Evolutionary conservation across 2,113 vertebrate species (phyloP).

Genomic region (Lipotes vexillifer): DNA sequence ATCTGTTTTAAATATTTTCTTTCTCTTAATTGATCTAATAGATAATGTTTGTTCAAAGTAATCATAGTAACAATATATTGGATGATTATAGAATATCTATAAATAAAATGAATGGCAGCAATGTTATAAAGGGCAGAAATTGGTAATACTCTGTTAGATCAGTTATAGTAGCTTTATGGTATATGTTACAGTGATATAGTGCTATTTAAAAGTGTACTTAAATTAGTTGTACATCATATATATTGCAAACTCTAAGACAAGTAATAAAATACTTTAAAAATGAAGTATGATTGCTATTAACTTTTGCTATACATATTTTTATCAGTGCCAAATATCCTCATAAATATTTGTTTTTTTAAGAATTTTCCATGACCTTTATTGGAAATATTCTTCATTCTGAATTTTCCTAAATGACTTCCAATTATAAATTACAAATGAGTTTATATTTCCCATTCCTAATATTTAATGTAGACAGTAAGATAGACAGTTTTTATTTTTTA

Average conservation of each 20-base stretch:
- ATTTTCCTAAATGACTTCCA: neutral
- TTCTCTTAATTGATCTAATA: neutral
- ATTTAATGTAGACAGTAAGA: neutral
- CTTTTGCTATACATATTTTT: neutral
- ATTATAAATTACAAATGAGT: neutral
- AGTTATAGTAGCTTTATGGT: neutral
- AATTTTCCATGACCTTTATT: neutral
- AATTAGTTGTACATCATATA: neutral
- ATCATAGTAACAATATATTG: neutral
- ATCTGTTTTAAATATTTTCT: too few relatives aligned
- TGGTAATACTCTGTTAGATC: neutral
- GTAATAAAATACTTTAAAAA: neutral
- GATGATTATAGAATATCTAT: neutral
- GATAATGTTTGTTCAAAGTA: neutral
- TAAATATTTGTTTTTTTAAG: neutral
- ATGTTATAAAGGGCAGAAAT: neutral
- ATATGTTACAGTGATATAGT: neutral
- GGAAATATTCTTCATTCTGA: neutral
- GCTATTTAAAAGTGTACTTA: neutral
- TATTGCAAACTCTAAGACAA: neutral
- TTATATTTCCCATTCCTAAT: neutral
- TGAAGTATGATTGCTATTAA: neutral
- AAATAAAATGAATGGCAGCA: neutral
- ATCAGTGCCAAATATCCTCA: neutral
- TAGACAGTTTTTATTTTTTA: too few relatives aligned